Conservation (phyloP, 1,140 invertebrate species). For the Planococcus citri region DNA sequence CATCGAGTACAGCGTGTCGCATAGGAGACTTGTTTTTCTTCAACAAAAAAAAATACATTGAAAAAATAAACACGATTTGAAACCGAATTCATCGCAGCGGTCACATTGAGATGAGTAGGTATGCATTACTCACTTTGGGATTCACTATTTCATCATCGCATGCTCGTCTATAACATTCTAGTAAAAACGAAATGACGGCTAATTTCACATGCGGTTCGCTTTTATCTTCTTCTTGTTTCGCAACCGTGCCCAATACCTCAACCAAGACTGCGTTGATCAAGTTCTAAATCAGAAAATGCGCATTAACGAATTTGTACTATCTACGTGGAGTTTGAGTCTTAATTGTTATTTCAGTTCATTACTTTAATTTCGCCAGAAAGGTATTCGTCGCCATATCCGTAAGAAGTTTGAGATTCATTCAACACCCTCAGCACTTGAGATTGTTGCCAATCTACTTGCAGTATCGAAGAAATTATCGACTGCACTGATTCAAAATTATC, state of each 20-base stretch:
- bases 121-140: constrained; percentile 47
- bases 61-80: constrained; percentile 20
- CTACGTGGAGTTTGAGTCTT: no score
- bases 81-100: no score
- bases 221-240: constrained; percentile 35
- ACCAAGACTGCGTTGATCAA: background rate
- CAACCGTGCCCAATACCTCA: background rate
- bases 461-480: background rate
- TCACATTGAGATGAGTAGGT: background rate
- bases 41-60: constrained; percentile 28
- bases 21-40: constrained; percentile 46
- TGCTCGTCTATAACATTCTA: constrained; percentile 48
- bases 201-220: constrained; percentile 36
- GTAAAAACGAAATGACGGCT: constrained; percentile 34
- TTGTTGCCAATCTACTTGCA: background rate
- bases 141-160: constrained; percentile 53
- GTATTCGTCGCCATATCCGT: constrained; percentile 29
- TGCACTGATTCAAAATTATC: constrained; percentile 31
- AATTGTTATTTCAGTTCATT: no score
- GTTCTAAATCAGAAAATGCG: background rate
- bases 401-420: background rate
- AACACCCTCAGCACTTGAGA: background rate
- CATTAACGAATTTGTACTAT: no score
- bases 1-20: constrained; percentile 41
- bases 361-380: constrained; percentile 38